Base-by-base conservation (phyloP, 2,113 vertebrate species). In the Pyxicephalus adspersus region DNA sequence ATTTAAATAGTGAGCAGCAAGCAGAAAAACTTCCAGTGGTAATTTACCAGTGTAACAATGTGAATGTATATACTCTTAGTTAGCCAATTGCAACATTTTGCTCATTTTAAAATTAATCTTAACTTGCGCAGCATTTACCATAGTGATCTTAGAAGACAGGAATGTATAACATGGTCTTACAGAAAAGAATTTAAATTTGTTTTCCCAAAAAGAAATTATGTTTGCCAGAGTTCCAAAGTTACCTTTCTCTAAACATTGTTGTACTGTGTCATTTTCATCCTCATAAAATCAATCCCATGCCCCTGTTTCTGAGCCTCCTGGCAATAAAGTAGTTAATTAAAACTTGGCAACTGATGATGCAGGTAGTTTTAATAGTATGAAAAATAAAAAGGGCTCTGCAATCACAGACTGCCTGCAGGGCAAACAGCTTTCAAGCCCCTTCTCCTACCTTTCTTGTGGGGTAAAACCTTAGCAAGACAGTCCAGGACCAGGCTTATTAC, bases 281-380 rank as follows among this genome's bases (percentile, higher is more conserved):
- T 72, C 66, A 22, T 65, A 58, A 74, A 82, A 64, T 1, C 61
- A 38, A 22, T 58, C 31, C 71, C 58, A 65, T 57, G 26, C 58
- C 25, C 38, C 23, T 38, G 31, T 58, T 66, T 66, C 72, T 57
- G 28, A n/a, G 52, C 52, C 60, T 71, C 75, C 50, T 82, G 80
- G 70, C 70, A 82, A 5, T 50, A 58, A 2, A 82, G 60, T 64
- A 57, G 28, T 75, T 82, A 64, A 75, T 82, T 82, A 82, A 82
- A 75, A 66, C 61, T 66, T 82, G 70, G 80, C 71, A 75, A 82
- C 25, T 17, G 17, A 66, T 74, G 66, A 82, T 64, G 31, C 71
- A 82, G 80, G 80, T 82, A 66, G 80, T 26, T 81, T 82, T 82
- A 75, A 74, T 82, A 82, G 80, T 55, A 75, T 75, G 54, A 66